These are phyloP conservation scores for Leucophenga varia DNA, from an alignment of 1,140 invertebrate species.

Conservation along the genomic window DNA sequence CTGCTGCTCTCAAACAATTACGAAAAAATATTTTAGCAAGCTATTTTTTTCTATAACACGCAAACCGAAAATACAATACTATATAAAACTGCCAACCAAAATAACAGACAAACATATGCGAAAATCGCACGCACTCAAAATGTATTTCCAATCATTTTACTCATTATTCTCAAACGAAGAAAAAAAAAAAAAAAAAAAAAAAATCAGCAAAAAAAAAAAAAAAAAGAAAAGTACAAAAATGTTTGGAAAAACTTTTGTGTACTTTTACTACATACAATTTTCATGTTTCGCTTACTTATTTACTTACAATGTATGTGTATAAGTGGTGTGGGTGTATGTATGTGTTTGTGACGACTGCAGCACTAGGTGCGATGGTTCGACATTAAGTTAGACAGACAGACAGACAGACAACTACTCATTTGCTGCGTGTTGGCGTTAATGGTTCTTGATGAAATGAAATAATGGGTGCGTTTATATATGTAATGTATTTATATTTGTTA, in stretches of 20 bases:
- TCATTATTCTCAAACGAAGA: slow-evolving; percentile 32
- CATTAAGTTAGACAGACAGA: background rate
- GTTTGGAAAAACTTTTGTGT: slow-evolving; percentile 31
- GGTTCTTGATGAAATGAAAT: slow-evolving; percentile 54
- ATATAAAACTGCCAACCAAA: background rate
- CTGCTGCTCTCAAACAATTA: too few species aligned
- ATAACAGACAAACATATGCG: slow-evolving; percentile 26
- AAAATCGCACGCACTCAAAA: slow-evolving; percentile 38
- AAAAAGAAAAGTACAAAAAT: slow-evolving; percentile 8
- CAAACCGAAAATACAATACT: background rate
- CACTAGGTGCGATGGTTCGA: background rate
- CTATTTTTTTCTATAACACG: background rate
- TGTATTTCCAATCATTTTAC: slow-evolving; percentile 53
- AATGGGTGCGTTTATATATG: slow-evolving; percentile 54
- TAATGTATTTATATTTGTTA: slow-evolving; percentile 55
- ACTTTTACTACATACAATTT: too few species aligned
- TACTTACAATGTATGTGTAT: slow-evolving; percentile 24
- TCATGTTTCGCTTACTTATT: too few species aligned
- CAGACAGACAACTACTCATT: background rate
- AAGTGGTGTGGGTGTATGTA: background rate
- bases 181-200: too few species aligned
- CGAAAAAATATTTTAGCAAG: background rate
- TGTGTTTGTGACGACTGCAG: background rate
- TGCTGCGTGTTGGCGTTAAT: slow-evolving; percentile 20
- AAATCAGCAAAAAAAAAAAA: too few species aligned